Conservation (phyloP, 2,113 vertebrate genomes). For the Rhea americana region DNA sequence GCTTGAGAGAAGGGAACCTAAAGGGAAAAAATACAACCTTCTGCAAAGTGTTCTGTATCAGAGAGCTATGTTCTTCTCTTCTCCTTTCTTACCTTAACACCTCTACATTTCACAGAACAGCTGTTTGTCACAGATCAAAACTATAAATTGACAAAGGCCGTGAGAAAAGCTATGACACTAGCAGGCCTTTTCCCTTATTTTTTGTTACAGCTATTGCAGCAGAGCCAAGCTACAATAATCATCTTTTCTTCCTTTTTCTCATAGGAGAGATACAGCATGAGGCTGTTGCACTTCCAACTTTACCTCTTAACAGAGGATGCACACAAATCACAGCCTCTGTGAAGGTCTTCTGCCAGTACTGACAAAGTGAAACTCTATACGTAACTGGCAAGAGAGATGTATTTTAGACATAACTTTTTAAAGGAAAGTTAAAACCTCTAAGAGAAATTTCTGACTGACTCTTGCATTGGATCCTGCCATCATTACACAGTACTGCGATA, state of each 20-base stretch:
- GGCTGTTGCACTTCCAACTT: not conserved
- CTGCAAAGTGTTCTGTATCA: not conserved
- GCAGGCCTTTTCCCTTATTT: not conserved
- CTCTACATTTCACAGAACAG: not conserved
- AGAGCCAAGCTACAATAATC: not conserved
- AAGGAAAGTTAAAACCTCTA: not conserved
- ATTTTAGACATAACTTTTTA: not conserved
- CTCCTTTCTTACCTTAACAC: not conserved
- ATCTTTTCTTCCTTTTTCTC: not conserved
- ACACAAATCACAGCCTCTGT: not conserved
- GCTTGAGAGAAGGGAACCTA: not conserved
- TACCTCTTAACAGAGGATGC: not conserved
- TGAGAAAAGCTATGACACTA: not conserved
- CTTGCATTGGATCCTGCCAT: not conserved
- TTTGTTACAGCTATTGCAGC: not conserved
- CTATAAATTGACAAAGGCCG: not conserved
- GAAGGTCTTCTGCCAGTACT: not conserved
- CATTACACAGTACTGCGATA: not conserved
- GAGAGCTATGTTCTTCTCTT: not conserved
- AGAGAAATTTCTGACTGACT: not conserved
- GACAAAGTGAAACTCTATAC: not conserved
- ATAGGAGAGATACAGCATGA: not conserved
- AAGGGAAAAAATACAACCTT: not conserved
- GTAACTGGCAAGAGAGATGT: fast-evolving
- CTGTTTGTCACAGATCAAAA: not conserved